A percentile compares a stretch with the other conserved stretches of the same genome.
phyloP scores from a whole-genome alignment of 2,113 vertebrate species.

The Bettongia penicillata region DNA sequence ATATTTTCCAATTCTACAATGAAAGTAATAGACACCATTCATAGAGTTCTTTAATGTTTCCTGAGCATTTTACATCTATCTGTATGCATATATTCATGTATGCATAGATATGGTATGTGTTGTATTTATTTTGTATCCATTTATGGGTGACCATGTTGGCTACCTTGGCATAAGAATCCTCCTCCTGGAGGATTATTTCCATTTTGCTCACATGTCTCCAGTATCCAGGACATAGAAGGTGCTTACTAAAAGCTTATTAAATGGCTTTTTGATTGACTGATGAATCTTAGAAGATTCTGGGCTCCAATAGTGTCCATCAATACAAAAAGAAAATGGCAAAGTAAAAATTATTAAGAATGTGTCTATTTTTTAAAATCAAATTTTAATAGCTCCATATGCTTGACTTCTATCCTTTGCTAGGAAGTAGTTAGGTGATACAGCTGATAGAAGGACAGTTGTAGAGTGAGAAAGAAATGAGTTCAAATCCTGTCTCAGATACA shows the following conservation, averaged over 20 bases:
- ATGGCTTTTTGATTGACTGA: not conserved
- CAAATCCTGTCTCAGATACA: not conserved
- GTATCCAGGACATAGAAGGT: not conserved
- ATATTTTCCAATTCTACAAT: slow-evolving; percentile 17
- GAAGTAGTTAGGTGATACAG: not conserved
- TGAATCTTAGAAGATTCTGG: not conserved
- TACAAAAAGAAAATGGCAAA: not conserved
- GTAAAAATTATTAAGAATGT: not conserved
- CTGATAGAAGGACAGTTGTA: not conserved
- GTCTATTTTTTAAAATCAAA: not conserved
- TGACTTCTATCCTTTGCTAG: not conserved
- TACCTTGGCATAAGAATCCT: not conserved
- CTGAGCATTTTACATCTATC: not conserved
- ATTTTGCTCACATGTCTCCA: not conserved
- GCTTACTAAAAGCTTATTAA: not conserved
- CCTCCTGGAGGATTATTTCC: not conserved
- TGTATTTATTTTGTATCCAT: not conserved
- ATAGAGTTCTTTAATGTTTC: not conserved
- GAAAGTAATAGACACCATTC: not conserved
- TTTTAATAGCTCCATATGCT: not conserved
- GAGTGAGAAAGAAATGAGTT: not conserved
- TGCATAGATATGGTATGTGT: not conserved
- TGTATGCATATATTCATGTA: not conserved
- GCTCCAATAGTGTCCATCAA: not conserved
- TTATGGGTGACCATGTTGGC: not conserved